phyloP scores from a whole-genome alignment of 2,797 vertebrate species.

The Myioborus miniatus region DNA sequence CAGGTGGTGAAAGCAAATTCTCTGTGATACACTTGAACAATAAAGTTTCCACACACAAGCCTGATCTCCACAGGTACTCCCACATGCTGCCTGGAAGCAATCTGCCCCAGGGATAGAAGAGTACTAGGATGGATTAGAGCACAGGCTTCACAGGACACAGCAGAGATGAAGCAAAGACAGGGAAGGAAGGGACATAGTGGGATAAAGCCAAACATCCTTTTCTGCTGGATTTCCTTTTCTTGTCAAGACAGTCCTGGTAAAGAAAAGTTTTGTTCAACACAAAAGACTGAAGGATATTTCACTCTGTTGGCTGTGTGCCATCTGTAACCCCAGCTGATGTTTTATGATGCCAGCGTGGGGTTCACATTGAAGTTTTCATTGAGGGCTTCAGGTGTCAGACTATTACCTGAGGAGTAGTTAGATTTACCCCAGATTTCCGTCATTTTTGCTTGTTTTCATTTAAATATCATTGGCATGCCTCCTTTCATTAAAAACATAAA shows the following conservation, averaged over 20 bases:
- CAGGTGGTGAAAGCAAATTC: not conserved
- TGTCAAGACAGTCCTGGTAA: not conserved
- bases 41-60: not conserved
- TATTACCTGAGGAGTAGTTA: not conserved
- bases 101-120: fast-evolving
- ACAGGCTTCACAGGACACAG: not conserved
- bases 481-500: not conserved
- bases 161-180: not conserved
- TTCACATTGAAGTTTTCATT: fast-evolving
- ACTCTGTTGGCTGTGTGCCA: not conserved
- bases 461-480: not conserved
- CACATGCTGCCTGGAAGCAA: not conserved
- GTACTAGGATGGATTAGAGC: not conserved
- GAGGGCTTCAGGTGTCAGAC: not conserved
- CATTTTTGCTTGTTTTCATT: not conserved
- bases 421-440: not conserved
- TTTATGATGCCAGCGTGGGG: not conserved
- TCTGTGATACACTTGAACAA: not conserved
- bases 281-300: not conserved
- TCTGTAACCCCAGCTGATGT: not conserved
- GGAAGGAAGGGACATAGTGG: not conserved
- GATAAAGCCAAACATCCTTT: not conserved
- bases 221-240: not conserved
- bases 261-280: not conserved
- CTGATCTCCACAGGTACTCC: not conserved